These are phyloP conservation scores for Gasterosteus aculeatus DNA, from an alignment of 2,113 vertebrate genomes.

Conservation along the genomic window DNA sequence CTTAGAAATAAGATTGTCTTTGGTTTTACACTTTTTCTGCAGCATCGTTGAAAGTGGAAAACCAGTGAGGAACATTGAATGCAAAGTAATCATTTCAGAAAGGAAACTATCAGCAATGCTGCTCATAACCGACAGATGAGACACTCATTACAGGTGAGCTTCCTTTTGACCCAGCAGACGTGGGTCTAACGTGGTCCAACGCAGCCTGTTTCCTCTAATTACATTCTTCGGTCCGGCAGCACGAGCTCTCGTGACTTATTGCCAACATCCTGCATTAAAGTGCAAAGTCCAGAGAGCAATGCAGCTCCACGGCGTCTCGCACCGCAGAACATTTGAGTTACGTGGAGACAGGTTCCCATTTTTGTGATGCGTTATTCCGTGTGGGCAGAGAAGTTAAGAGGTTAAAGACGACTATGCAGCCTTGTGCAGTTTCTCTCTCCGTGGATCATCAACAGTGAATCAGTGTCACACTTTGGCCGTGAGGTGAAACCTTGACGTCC, in stretches of 20 bases:
- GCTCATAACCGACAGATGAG: conserved; percentile 21
- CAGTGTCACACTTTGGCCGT: neutral
- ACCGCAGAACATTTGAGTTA: conserved; percentile 16
- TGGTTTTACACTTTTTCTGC: too few relatives aligned
- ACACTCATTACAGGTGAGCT: conserved; percentile 32
- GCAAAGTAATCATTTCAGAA: neutral
- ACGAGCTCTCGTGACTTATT: conserved; percentile 51
- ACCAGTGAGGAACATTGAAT: neutral
- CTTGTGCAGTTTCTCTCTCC: neutral
- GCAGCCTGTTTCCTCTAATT: conserved; percentile 66
- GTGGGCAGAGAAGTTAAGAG: neutral
- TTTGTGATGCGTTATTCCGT: neutral
- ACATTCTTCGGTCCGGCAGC: conserved; percentile 53
- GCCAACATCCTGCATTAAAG: conserved; percentile 41
- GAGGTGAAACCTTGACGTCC: neutral
- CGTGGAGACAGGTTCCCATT: neutral
- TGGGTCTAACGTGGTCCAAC: conserved; percentile 43
- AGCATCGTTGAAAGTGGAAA: neutral
- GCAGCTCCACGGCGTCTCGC: conserved; percentile 1
- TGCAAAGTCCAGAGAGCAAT: conserved; percentile 31
- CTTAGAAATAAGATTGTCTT: neutral
- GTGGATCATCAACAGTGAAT: neutral
- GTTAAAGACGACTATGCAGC: neutral
- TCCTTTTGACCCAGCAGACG: conserved; percentile 16
- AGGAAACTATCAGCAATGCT: neutral